A percentile compares a stretch with the other conserved stretches of the same genome.
phyloP scores from a whole-genome alignment of 2,888 invertebrate genomes.

The Acronicta alni region DNA sequence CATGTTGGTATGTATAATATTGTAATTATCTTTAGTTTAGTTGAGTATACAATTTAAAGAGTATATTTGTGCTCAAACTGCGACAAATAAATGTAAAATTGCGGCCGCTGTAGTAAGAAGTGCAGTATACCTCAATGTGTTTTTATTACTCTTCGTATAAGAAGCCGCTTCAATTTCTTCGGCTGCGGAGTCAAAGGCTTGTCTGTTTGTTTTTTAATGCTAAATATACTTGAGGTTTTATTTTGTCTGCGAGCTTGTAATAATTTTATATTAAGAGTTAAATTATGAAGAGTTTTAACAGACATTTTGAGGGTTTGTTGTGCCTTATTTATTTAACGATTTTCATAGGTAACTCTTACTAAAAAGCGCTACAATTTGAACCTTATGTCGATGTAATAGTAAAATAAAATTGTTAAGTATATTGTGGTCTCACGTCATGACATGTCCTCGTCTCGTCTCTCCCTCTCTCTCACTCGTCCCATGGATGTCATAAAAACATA shows the following conservation, averaged over 20 bases:
- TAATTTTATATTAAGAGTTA: conserved; percentile 6
- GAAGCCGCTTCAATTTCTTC: conserved; percentile 40
- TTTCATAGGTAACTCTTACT: too few species aligned
- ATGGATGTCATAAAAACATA: conserved; percentile 29
- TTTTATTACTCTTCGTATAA: conserved; percentile 32
- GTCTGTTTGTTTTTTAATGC: conserved; percentile 5
- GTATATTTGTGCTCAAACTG: too few species aligned
- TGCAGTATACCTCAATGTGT: background rate
- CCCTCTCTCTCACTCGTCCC: conserved; percentile 32
- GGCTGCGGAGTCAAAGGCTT: conserved; percentile 28
- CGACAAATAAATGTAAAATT: background rate
- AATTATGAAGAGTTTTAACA: conserved; percentile 5
- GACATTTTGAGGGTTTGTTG: too few species aligned
- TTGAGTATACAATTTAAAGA: too few species aligned
- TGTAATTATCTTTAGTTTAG: too few species aligned
- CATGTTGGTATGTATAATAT: too few species aligned
- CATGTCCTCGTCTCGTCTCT: too few species aligned
- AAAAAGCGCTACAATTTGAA: too few species aligned
- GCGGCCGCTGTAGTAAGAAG: background rate
- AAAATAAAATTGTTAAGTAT: too few species aligned
- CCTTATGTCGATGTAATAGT: too few species aligned
- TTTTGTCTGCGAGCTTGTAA: conserved; percentile 14
- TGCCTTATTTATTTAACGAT: too few species aligned
- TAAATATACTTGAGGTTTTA: conserved; percentile 6
- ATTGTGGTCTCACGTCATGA: too few species aligned